These are phyloP conservation scores for Anthoscopus minutus DNA, from an alignment of 2,113 vertebrate species.

Conservation along the genomic window DNA sequence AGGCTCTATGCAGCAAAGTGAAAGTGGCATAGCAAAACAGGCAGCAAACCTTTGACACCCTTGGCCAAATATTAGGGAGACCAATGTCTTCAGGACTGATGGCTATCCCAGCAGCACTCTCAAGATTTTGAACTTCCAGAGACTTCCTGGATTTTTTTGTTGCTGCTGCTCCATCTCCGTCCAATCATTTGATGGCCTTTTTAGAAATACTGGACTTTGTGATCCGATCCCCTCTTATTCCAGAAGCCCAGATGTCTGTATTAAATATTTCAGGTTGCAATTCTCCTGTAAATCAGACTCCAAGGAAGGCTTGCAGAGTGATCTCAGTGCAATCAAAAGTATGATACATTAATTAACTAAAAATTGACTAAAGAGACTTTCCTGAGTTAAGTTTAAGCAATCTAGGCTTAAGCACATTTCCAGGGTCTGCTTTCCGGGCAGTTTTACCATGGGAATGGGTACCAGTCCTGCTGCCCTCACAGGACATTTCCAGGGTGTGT, in stretches of 20 bases:
- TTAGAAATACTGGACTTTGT: background rate
- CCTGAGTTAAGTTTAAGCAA: background rate
- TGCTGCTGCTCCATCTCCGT: background rate
- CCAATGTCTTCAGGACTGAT: background rate
- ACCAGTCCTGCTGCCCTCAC: background rate
- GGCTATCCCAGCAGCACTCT: background rate
- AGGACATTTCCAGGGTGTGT: background rate
- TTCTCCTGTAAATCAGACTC: background rate
- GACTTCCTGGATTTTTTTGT: background rate
- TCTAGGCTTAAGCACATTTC: background rate
- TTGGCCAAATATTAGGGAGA: background rate
- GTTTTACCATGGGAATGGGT: background rate
- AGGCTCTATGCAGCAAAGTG: background rate
- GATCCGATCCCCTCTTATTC: background rate
- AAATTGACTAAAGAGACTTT: background rate
- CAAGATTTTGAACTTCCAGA: background rate
- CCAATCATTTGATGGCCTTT: background rate
- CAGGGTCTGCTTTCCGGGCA: background rate
- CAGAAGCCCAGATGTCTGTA: background rate
- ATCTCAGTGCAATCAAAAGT: background rate
- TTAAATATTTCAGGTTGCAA: background rate
- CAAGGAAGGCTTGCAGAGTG: background rate
- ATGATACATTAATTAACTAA: background rate
- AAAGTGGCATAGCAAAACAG: background rate
- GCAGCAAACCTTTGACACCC: background rate